Percentiles rank a stretch among this genome's conserved stretches.
Conservation (phyloP, 1,140 invertebrate species). For the Psilanteris sp. region DNA sequence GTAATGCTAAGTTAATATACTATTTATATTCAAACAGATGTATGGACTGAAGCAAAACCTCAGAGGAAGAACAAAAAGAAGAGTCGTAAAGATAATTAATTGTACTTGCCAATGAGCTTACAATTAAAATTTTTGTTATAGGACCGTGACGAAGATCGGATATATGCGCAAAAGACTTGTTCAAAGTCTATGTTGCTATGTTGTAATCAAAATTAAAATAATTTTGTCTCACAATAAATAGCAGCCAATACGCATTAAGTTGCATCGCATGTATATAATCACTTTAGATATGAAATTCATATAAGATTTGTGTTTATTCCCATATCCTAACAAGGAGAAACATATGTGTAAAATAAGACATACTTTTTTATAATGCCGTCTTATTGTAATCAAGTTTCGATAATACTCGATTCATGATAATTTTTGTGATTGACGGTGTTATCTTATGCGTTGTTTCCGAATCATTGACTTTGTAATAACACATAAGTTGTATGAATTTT, state of each 20-base stretch:
- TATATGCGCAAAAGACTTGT: constrained; percentile 38
- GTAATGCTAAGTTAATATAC: neutral
- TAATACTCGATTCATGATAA: constrained; percentile 48
- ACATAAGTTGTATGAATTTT: constrained; percentile 13
- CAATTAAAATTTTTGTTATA: constrained; percentile 30
- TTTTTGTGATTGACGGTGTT: constrained; percentile 40
- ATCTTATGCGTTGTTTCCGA: constrained; percentile 37
- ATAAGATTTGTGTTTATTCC: constrained; percentile 36
- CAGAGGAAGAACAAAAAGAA: constrained; percentile 86
- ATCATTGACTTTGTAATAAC: constrained; percentile 43
- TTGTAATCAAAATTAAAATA: constrained; percentile 38
- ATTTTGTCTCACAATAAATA: constrained; percentile 37
- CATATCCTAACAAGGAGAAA: constrained; percentile 21
- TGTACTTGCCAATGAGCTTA: constrained; percentile 1
- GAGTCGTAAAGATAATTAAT: constrained; percentile 83
- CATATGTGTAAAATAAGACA: constrained; percentile 34
- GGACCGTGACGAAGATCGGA: constrained; percentile 2
- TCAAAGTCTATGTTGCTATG: constrained; percentile 31
- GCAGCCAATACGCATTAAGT: constrained; percentile 32
- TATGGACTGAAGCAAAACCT: constrained; percentile 84
- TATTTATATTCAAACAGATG: constrained; percentile 70
- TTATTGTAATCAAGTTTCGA: constrained; percentile 49
- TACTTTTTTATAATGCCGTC: constrained; percentile 38
- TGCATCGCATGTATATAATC: constrained; percentile 58
- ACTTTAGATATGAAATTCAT: constrained; percentile 59